Evolutionary conservation across 1,140 invertebrate genomes (phyloP).

Genomic region (Caenorhabditis remanei): DNA sequence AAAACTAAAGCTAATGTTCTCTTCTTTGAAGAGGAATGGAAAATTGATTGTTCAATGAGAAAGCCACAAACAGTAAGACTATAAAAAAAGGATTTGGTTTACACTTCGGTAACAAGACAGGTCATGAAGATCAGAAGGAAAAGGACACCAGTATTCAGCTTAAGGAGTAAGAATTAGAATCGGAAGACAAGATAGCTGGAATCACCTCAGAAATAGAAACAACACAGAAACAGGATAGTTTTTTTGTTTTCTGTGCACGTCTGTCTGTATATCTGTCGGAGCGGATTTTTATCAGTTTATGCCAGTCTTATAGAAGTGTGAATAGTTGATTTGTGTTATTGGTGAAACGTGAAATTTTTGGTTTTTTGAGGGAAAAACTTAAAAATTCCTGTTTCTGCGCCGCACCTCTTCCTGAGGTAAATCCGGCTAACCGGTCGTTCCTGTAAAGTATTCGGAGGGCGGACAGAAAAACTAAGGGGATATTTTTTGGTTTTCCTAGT

Average conservation of each 20-base stretch:
- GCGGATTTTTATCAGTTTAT: too few relatives aligned
- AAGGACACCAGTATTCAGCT: not conserved
- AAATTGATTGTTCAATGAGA: not conserved
- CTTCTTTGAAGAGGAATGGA: slow-evolving; percentile 15
- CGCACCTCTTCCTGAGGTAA: not conserved
- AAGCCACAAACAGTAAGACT: not conserved
- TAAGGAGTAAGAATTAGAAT: not conserved
- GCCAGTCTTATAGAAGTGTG: too few relatives aligned
- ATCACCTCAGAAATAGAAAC: not conserved
- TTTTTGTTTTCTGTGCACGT: not conserved
- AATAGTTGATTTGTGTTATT: too few relatives aligned
- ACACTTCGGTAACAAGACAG: too few relatives aligned
- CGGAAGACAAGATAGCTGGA: not conserved
- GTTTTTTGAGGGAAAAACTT: not conserved
- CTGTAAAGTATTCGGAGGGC: too few relatives aligned
- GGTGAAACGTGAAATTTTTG: too few relatives aligned
- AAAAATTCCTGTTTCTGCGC: slow-evolving; percentile 7
- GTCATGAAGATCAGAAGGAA: not conserved
- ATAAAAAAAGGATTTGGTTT: too few relatives aligned
- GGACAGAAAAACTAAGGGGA: too few relatives aligned
- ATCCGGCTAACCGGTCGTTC: not conserved
- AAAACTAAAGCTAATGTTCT: not conserved
- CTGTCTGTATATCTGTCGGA: too few relatives aligned
- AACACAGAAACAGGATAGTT: not conserved
- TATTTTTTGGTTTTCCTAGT: too few relatives aligned